These are phyloP conservation scores for Phoenicopterus ruber DNA, from an alignment of 2,113 vertebrate species.

Conservation along the genomic window DNA sequence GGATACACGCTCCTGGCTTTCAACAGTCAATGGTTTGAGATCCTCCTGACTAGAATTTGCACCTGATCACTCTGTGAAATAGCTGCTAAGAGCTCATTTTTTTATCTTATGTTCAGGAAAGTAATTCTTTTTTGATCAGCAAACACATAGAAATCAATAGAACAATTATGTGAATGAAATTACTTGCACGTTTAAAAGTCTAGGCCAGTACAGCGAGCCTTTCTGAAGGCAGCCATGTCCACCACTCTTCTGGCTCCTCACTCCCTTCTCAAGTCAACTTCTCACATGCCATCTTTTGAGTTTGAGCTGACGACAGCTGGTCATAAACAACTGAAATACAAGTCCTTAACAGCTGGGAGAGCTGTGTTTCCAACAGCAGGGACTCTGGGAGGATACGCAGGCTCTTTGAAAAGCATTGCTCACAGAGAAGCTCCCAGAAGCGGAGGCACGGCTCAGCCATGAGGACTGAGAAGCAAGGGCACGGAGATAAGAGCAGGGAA, in stretches of 20 bases:
- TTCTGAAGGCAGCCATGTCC: background rate
- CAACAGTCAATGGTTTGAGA: background rate
- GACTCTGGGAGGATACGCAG: background rate
- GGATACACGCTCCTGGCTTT: background rate
- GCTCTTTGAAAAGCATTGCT: background rate
- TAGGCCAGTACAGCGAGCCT: background rate
- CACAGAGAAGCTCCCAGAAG: background rate
- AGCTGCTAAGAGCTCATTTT: background rate
- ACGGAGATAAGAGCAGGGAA: background rate
- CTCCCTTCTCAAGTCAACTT: background rate
- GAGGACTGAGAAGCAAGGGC: background rate
- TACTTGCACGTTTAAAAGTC: background rate
- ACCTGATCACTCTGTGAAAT: background rate
- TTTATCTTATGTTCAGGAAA: background rate
- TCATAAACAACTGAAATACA: background rate
- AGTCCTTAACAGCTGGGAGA: background rate
- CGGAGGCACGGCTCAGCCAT: rapidly evolving
- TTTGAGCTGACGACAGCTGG: background rate
- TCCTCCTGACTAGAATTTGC: background rate
- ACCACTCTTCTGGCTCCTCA: background rate
- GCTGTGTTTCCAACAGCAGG: background rate
- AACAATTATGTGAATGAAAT: background rate
- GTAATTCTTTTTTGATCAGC: background rate
- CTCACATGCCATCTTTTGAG: background rate
- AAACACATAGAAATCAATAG: background rate